Evolutionary conservation across 2,797 vertebrate species (phyloP).

Genomic region (Lemur catta): DNA sequence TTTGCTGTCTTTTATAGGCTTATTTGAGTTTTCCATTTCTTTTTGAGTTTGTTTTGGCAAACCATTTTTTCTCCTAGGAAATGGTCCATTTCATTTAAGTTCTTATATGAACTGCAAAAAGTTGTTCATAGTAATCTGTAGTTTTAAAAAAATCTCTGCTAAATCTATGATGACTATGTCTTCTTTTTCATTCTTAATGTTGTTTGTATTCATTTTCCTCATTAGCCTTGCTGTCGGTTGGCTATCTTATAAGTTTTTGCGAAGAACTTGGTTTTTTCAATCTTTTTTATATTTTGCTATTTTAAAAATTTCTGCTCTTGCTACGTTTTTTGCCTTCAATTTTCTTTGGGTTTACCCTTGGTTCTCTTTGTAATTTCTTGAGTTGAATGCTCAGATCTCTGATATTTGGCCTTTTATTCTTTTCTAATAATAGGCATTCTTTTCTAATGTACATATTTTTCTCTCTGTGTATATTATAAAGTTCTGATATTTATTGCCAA

Average conservation of each 20-base stretch:
- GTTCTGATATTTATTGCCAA: neutral
- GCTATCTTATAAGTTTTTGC: neutral
- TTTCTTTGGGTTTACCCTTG: neutral
- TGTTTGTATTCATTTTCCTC: neutral
- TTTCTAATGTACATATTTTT: neutral
- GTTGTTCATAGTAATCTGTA: slow-evolving; percentile 15
- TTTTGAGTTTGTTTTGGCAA: slow-evolving; percentile 51
- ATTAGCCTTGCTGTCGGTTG: neutral
- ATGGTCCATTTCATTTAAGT: slow-evolving; percentile 45
- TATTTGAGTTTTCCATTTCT: slow-evolving; percentile 57
- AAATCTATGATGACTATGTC: neutral
- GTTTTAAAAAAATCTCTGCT: neutral
- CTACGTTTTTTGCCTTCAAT: neutral
- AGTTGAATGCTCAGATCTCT: neutral
- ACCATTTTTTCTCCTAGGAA: slow-evolving; percentile 47
- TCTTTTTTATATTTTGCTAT: neutral
- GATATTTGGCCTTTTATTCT: neutral
- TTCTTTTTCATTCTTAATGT: neutral
- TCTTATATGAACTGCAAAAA: slow-evolving; percentile 14
- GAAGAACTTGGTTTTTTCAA: slow-evolving; percentile 16
- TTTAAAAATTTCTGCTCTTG: neutral
- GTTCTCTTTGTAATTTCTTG: neutral
- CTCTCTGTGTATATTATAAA: neutral
- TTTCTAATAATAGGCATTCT: neutral
- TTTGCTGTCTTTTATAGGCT: slow-evolving; percentile 58